A percentile compares a stretch with the other conserved stretches of the same genome.
phyloP scores from a whole-genome alignment of 2,797 vertebrate genomes.

The Molossus alvarezi region DNA sequence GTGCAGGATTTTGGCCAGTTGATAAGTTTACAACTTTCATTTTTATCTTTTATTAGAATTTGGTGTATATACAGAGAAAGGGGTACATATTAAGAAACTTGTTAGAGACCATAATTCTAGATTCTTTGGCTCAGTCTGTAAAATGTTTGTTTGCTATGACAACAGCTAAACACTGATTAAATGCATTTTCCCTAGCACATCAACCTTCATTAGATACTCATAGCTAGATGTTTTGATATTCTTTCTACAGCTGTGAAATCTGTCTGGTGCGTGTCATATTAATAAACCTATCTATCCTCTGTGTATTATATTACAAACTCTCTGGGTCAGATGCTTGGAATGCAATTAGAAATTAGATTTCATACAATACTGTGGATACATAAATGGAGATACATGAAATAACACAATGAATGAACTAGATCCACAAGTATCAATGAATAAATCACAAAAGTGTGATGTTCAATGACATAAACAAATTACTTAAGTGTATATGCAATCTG shows the following conservation, averaged over 20 bases:
- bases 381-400: not conserved
- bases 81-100: not conserved
- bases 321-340: conserved; percentile 1
- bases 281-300: not conserved
- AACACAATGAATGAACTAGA: not conserved
- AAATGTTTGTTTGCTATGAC: not conserved
- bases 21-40: not conserved
- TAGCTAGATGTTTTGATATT: not conserved
- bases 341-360: not conserved
- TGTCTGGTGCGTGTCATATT: not conserved
- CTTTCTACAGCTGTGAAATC: not conserved
- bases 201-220: not conserved
- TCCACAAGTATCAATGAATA: not conserved
- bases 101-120: not conserved
- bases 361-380: not conserved
- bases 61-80: not conserved
- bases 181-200: not conserved
- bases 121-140: not conserved
- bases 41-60: conserved; percentile 2
- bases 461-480: not conserved
- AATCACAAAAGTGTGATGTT: not conserved
- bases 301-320: not conserved
- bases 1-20: not conserved
- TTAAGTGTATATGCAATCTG: not conserved
- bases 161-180: not conserved